A percentile compares a stretch with the other conserved stretches of the same genome.
These are phyloP conservation scores for Callosobruchus maculatus DNA, from an alignment of 2,888 invertebrate genomes.

Conservation along the genomic window DNA sequence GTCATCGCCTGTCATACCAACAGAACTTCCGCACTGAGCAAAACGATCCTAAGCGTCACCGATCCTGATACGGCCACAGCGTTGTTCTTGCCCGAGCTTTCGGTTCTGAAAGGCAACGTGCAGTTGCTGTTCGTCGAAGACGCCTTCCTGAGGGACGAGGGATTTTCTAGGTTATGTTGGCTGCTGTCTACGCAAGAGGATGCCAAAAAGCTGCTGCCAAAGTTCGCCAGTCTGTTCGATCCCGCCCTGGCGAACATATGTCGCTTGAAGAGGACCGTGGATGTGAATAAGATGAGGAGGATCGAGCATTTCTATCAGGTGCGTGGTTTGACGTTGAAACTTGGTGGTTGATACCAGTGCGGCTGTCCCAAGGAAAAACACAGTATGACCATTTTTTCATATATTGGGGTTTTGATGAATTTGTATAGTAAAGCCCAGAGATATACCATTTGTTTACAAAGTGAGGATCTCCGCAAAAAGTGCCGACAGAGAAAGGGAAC, in stretches of 20 bases:
- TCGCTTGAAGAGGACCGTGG: slow-evolving; percentile 40
- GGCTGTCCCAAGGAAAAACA: too few relatives aligned
- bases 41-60: slow-evolving; percentile 60
- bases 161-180: slow-evolving; percentile 53
- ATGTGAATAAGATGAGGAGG: slow-evolving; percentile 39
- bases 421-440: too few relatives aligned
- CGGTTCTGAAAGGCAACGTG: slow-evolving; percentile 55
- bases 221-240: slow-evolving; percentile 50
- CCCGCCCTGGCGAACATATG: slow-evolving; percentile 49
- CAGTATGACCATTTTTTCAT: too few relatives aligned
- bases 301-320: slow-evolving; percentile 48
- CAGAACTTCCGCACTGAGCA: slow-evolving; percentile 54
- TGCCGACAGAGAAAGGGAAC: too few relatives aligned
- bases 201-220: slow-evolving; percentile 48
- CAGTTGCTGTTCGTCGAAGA: slow-evolving; percentile 50
- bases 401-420: too few relatives aligned
- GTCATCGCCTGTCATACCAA: slow-evolving; percentile 58
- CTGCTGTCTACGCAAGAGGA: slow-evolving; percentile 50
- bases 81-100: slow-evolving; percentile 56
- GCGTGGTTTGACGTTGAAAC: too few relatives aligned
- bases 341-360: too few relatives aligned
- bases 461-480: too few relatives aligned
- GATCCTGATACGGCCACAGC: slow-evolving; percentile 61
- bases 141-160: slow-evolving; percentile 49
- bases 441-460: too few relatives aligned